phyloP scores from a whole-genome alignment of 2,888 invertebrate species.

The Cephus runcator region DNA sequence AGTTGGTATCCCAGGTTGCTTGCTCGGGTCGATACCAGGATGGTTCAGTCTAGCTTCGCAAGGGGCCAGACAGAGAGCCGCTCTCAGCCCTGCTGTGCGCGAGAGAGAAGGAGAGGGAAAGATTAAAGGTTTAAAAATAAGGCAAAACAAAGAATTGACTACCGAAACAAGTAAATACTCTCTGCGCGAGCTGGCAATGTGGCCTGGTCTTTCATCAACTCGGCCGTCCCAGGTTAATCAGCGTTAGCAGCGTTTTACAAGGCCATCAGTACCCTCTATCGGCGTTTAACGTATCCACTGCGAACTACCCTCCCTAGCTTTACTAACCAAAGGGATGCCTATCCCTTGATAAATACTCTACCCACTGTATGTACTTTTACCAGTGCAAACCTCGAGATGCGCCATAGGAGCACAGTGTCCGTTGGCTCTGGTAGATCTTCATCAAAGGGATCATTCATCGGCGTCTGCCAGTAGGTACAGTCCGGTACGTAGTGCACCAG shows the following conservation, averaged over 20 bases:
- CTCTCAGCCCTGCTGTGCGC: neutral
- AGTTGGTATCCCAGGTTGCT: neutral
- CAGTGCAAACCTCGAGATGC: neutral
- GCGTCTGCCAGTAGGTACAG: constrained; percentile 29
- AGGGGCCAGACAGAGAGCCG: neutral
- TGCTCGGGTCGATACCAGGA: neutral
- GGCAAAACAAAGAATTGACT: neutral
- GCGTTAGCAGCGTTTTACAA: neutral
- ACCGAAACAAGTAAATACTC: neutral
- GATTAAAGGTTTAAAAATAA: neutral
- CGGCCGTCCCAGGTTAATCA: neutral
- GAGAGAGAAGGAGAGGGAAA: constrained; percentile 7
- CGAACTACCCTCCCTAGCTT: neutral
- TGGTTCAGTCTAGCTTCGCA: neutral
- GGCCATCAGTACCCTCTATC: neutral
- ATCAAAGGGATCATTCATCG: constrained; percentile 59
- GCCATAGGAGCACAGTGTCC: neutral
- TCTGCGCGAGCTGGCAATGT: neutral
- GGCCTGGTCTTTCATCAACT: neutral
- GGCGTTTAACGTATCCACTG: neutral
- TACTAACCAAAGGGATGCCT: too few species aligned
- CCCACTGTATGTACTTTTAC: neutral
- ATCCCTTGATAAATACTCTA: neutral
- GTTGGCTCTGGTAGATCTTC: constrained; percentile 38
- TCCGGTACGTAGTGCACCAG: too few species aligned